Evolutionary conservation across 1,140 invertebrate genomes (phyloP).

Genomic region (Drosophila azteca): DNA sequence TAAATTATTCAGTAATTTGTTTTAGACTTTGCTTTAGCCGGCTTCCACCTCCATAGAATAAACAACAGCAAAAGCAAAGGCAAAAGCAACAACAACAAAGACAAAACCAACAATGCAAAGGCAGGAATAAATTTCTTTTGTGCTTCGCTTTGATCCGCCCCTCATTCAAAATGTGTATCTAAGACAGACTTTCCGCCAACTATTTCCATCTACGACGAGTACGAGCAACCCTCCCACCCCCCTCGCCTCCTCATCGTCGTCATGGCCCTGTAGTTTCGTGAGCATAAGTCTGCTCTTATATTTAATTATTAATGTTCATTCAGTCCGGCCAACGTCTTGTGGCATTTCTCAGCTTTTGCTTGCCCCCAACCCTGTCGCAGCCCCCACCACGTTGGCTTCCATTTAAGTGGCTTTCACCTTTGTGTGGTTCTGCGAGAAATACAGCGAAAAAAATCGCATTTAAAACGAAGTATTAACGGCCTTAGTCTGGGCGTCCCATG

Average conservation of each 20-base stretch:
- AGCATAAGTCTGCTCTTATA: slow-evolving; percentile 68
- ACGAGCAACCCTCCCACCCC: no score
- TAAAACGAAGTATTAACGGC: slow-evolving; percentile 55
- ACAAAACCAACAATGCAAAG: background rate
- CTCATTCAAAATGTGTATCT: slow-evolving; percentile 71
- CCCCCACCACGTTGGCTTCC: slow-evolving; percentile 37
- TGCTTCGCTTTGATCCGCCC: slow-evolving; percentile 66
- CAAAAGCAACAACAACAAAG: slow-evolving; percentile 24
- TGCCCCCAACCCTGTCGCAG: slow-evolving; percentile 3
- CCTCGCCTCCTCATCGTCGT: slow-evolving; percentile 19
- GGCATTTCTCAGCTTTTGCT: slow-evolving; percentile 48
- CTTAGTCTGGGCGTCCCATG: slow-evolving; percentile 16
- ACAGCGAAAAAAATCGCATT: slow-evolving; percentile 54
- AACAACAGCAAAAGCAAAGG: no score
- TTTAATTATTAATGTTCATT: slow-evolving; percentile 76
- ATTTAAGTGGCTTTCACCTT: slow-evolving; percentile 64
- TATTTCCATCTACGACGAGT: slow-evolving; percentile 37
- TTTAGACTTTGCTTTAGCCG: slow-evolving; percentile 73
- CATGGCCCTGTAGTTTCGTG: slow-evolving; percentile 30
- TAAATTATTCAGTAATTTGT: slow-evolving; percentile 82
- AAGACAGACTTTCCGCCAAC: slow-evolving; percentile 56
- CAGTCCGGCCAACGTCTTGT: slow-evolving; percentile 58
- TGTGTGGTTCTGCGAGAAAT: slow-evolving; percentile 31
- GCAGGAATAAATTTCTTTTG: slow-evolving; percentile 70
- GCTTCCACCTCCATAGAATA: background rate